These are phyloP conservation scores for Zhengitettix transpicula DNA, from an alignment of 2,888 invertebrate species.

Conservation along the genomic window DNA sequence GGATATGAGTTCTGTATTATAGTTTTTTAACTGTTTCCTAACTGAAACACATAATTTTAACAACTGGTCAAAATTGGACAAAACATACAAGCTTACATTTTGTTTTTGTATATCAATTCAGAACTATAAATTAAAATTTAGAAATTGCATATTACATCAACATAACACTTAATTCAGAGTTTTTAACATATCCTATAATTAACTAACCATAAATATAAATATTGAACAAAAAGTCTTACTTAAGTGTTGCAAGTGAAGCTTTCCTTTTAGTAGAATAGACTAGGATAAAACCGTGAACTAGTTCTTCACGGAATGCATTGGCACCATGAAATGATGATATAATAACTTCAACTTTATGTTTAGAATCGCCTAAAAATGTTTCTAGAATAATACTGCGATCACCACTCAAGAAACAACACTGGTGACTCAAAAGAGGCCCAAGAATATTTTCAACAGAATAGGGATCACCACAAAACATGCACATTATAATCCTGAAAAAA, in stretches of 20 bases:
- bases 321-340: constrained; percentile 91
- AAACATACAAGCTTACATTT: no score
- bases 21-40: neutral
- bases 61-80: no score
- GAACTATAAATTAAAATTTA: no score
- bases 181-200: no score
- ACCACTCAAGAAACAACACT: constrained; percentile 69
- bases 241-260: constrained; percentile 83
- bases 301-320: constrained; percentile 75
- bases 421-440: constrained; percentile 71
- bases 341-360: constrained; percentile 77
- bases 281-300: constrained; percentile 88
- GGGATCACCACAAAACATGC: constrained; percentile 92
- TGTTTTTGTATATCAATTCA: no score
- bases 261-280: constrained; percentile 89
- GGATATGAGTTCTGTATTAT: neutral
- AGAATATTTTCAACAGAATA: constrained; percentile 80
- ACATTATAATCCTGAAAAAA: constrained; percentile 64
- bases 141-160: no score
- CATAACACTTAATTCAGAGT: no score
- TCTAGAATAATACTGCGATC: constrained; percentile 80
- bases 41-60: no score
- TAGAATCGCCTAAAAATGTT: constrained; percentile 80
- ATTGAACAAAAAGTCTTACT: constrained; percentile 33
- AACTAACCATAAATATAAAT: no score